Conservation (phyloP, 2,888 invertebrate species). For the Gymnosoma rotundatum region DNA sequence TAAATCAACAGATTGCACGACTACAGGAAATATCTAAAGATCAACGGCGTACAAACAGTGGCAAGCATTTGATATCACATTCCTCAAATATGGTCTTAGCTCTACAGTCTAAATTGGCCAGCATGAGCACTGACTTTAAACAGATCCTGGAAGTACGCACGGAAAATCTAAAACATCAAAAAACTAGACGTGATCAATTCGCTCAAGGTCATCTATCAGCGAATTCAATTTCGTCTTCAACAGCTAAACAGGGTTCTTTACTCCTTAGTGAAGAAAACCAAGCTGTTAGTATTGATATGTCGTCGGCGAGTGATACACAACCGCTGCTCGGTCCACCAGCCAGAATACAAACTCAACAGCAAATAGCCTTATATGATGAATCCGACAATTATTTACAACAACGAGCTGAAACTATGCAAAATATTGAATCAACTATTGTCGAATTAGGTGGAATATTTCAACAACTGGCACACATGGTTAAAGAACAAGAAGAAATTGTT, state of each 20-base stretch:
- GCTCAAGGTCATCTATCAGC: slow-evolving; percentile 84
- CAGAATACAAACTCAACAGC: slow-evolving; percentile 83
- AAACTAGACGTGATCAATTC: slow-evolving; percentile 93
- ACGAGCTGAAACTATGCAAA: slow-evolving; percentile 99
- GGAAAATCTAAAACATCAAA: slow-evolving; percentile 98
- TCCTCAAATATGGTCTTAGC: slow-evolving; percentile 96
- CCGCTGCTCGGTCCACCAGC: slow-evolving; percentile 82
- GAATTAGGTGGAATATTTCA: slow-evolving; percentile 99
- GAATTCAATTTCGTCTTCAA: slow-evolving; percentile 85
- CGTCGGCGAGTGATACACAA: slow-evolving; percentile 82
- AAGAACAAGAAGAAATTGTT: slow-evolving; percentile 93
- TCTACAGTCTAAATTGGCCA: slow-evolving; percentile 95
- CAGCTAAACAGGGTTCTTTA: slow-evolving; percentile 82
- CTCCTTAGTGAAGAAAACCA: slow-evolving; percentile 85
- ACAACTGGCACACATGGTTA: slow-evolving; percentile 97
- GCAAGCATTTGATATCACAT: slow-evolving; percentile 93
- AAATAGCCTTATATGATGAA: slow-evolving; percentile 91
- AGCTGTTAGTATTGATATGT: slow-evolving; percentile 94
- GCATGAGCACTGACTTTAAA: slow-evolving; percentile 98
- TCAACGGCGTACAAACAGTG: slow-evolving; percentile 85
- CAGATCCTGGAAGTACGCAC: slow-evolving; percentile 98
- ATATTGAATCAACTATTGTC: slow-evolving; percentile 99
- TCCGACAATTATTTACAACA: slow-evolving; percentile 95
- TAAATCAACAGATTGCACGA: slow-evolving; percentile 98
- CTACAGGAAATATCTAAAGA: slow-evolving; percentile 91